Conservation (phyloP, 2,113 vertebrate species). For the Dendropsophus ebraccatus region DNA sequence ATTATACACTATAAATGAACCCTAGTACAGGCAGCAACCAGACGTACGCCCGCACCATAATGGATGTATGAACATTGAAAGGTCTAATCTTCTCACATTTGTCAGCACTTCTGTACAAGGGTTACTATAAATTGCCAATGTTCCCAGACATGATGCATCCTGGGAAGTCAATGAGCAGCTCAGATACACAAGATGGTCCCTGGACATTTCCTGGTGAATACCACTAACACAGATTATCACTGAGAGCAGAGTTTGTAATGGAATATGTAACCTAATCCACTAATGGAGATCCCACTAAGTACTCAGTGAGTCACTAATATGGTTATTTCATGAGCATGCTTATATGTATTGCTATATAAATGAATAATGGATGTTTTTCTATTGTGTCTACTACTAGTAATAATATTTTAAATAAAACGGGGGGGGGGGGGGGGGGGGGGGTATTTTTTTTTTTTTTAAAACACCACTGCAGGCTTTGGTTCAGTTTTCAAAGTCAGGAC, state of each 20-base stretch:
- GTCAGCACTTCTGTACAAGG: background rate
- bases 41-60: background rate
- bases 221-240: constrained; percentile 28
- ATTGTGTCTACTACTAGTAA: background rate
- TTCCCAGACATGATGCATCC: background rate
- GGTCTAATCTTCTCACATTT: background rate
- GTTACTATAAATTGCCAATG: background rate
- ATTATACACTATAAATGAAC: background rate
- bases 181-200: constrained; percentile 22
- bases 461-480: too few relatives aligned
- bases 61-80: background rate
- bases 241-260: constrained; percentile 40
- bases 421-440: too few relatives aligned
- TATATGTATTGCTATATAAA: background rate
- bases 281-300: constrained; percentile 45
- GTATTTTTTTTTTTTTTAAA: background rate
- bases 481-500: too few relatives aligned
- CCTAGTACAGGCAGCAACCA: background rate
- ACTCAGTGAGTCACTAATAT: constrained; percentile 33
- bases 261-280: constrained; percentile 53
- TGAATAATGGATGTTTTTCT: background rate
- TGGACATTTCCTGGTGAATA: background rate
- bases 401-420: background rate
- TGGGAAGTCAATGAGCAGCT: background rate
- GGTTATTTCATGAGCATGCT: constrained; percentile 7